Percentiles rank a stretch among this genome's conserved stretches.
Evolutionary conservation across 2,113 vertebrate species (phyloP).

Genomic region (Rattus rattus): DNA sequence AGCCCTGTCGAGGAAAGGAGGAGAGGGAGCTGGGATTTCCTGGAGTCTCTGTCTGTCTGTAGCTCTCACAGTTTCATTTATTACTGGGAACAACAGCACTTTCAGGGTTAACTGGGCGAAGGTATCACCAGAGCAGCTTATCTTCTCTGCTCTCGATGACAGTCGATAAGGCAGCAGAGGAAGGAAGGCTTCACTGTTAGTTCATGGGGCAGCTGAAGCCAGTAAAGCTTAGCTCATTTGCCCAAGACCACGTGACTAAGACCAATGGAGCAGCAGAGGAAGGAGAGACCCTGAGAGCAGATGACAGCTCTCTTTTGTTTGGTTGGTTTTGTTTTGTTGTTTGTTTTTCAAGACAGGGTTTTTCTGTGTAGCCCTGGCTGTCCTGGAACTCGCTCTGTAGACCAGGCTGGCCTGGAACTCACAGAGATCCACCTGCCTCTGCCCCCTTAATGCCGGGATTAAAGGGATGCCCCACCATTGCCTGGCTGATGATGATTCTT

Average conservation of each 20-base stretch:
- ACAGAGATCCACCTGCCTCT: neutral
- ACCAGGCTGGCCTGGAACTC: neutral
- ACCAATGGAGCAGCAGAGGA: neutral
- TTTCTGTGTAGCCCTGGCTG: neutral
- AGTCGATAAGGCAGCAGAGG: neutral
- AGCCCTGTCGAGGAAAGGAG: neutral
- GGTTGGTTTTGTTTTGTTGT: neutral
- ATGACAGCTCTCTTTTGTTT: neutral
- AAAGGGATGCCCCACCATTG: neutral
- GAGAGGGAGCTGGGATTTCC: neutral
- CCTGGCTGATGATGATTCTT: neutral
- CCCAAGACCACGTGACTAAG: neutral
- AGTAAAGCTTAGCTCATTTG: neutral
- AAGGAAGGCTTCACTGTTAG: neutral
- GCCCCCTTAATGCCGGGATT: neutral
- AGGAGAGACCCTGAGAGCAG: neutral
- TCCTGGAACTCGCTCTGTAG: neutral
- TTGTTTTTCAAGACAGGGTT: neutral
- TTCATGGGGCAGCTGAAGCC: neutral
- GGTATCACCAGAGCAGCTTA: neutral
- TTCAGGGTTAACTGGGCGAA: neutral
- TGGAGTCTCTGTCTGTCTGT: neutral
- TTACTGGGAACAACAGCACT: neutral
- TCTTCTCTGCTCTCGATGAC: neutral
- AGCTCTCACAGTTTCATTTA: too few relatives aligned